A percentile compares a stretch with the other conserved stretches of the same genome.
phyloP scores from a whole-genome alignment of 2,113 vertebrate species.

The Platysternon megacephalum region DNA sequence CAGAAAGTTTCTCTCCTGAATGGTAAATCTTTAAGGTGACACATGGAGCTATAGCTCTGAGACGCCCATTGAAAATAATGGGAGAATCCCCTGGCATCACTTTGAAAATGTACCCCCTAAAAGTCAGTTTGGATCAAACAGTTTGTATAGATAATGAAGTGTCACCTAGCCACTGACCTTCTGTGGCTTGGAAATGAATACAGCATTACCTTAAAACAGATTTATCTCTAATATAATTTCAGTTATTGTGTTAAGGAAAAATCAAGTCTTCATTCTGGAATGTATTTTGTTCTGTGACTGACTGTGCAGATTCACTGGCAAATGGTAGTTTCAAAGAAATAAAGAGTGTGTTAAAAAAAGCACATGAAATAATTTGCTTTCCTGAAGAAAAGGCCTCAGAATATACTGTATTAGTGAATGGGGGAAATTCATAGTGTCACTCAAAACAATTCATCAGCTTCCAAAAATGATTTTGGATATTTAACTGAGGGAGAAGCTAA shows the following conservation, averaged over 20 bases:
- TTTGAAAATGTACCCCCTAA: neutral
- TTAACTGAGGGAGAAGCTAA: neutral
- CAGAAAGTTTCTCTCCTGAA: rapidly evolving
- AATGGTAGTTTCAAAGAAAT: neutral
- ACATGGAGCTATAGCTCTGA: neutral
- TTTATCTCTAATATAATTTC: neutral
- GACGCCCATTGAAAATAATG: neutral
- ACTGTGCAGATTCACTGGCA: neutral
- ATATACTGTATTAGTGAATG: neutral
- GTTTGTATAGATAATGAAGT: neutral
- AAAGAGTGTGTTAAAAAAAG: neutral
- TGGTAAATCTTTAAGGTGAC: neutral
- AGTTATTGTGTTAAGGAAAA: neutral
- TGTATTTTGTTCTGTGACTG: rapidly evolving
- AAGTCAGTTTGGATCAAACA: neutral
- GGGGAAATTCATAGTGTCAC: neutral
- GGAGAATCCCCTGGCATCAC: neutral
- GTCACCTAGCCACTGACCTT: rapidly evolving
- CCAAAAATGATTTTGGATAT: neutral
- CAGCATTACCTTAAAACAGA: rapidly evolving
- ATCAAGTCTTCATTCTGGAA: neutral
- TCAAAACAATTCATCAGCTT: neutral
- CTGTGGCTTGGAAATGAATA: neutral
- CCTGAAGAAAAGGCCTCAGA: neutral
- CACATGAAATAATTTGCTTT: neutral